Percentiles rank a stretch among this genome's conserved stretches.
Conservation (phyloP, 1,140 invertebrate genomes). For the Drosophila malerkotliana region DNA sequence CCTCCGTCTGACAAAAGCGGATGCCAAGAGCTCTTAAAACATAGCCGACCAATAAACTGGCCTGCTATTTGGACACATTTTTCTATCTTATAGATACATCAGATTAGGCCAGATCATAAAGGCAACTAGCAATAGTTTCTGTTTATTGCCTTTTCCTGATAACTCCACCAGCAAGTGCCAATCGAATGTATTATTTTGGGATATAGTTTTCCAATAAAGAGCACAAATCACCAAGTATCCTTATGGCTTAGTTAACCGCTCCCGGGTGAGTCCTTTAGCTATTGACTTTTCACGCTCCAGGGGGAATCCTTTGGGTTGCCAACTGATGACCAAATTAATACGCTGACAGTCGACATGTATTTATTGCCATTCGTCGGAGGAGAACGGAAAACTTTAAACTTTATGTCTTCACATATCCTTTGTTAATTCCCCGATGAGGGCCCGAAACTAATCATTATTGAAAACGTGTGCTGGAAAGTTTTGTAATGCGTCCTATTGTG, state of each 20-base stretch:
- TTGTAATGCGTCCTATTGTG: constrained; percentile 40
- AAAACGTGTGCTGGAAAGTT: constrained; percentile 64
- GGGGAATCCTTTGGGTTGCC: constrained; percentile 37
- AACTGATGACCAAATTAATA: constrained; percentile 53
- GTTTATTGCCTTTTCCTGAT: constrained; percentile 14
- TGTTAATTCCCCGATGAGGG: constrained; percentile 26
- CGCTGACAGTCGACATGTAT: constrained; percentile 53
- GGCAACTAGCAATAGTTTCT: constrained; percentile 10
- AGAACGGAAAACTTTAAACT: constrained; percentile 41
- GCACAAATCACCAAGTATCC: constrained; percentile 47
- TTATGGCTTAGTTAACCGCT: constrained; percentile 27
- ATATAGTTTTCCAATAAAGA: constrained; percentile 28
- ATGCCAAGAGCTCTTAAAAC: constrained; percentile 34
- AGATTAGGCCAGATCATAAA: constrained; percentile 31
- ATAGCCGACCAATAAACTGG: constrained; percentile 28
- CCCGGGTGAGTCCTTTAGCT: constrained; percentile 37
- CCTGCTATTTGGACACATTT: constrained; percentile 6
- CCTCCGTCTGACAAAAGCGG: constrained; percentile 22
- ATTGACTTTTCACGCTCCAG: constrained; percentile 8
- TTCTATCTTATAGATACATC: constrained; percentile 14
- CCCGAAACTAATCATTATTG: constrained; percentile 73
- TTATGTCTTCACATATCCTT: constrained; percentile 35
- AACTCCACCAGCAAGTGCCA: constrained; percentile 22
- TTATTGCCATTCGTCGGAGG: constrained; percentile 41
- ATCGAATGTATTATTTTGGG: constrained; percentile 13